Evolutionary conservation across 2,797 vertebrate genomes (phyloP), one percentile per base, ranked within the genome.

Genomic region (Ataeniobius toweri): DNA sequence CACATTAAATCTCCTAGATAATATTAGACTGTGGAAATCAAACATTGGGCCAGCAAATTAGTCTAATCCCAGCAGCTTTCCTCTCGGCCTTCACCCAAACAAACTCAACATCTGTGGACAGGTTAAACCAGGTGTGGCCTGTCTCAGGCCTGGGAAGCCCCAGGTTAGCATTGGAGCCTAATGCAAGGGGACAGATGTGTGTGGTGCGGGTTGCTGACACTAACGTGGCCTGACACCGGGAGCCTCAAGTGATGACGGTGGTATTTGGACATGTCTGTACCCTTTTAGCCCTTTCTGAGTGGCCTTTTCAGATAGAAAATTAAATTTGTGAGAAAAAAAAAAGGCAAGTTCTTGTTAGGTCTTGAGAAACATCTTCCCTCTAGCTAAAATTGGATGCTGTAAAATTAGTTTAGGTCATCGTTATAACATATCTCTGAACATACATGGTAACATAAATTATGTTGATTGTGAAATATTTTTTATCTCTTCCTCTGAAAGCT

Each of bases 101-200:
- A 87, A 72, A 89, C 70, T 80, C 76, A 82, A 92, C 83, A 79
- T 91, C 85, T 93, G 80, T 91, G 89, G 87, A 89, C 86, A 90
- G 91, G 91, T 93, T 92, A 87, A 89, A 88, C 85, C 89, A 92
- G 89, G 90, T 93, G 88, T 86, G 82, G 83, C 73, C 82, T 82
- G 81, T 88, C 73, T 83, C 68, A 71, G 77, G 77, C 77, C 76
- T 71, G 22, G 65, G 75, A 80, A 90, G 86, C 88, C 84, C 5
- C 53, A 46, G 88, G 90, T 86, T 89, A 80, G 75, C 90, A 83
- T 76, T 83, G 61, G 85, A 90, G 74, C 36, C 51, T 94, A 92
- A 94, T 94, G 89, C 73, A 74, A 82, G 44, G 74, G 86, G 91
- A 93, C 91, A 91, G 86, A 89, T 89, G 89, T 92, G 89, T 88